These are phyloP conservation scores for Trinectes maculatus DNA, from an alignment of 2,113 vertebrate genomes.

Conservation along the genomic window DNA sequence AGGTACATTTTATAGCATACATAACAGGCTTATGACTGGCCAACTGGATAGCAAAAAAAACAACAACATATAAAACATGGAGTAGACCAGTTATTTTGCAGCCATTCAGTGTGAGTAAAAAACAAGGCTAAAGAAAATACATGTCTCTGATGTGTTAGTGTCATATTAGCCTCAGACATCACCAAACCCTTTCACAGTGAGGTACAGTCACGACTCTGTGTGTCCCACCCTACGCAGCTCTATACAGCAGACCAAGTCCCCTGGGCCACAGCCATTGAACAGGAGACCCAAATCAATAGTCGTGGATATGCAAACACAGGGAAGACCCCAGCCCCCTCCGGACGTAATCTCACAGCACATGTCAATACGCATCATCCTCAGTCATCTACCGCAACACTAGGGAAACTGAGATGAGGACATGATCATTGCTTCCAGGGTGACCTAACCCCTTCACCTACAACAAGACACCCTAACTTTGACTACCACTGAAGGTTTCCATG, in stretches of 20 bases:
- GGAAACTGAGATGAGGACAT: conserved; percentile 60
- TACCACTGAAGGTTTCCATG: conserved; percentile 25
- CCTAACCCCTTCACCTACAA: conserved; percentile 23
- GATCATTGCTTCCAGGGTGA: conserved; percentile 52
- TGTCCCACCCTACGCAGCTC: conserved; percentile 34
- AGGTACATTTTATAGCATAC: conserved; percentile 24
- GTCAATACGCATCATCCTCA: conserved; percentile 80
- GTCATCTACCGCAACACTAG: conserved; percentile 56
- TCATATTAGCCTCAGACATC: conserved; percentile 44
- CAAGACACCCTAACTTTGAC: conserved; percentile 39
- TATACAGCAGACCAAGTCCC: conserved; percentile 53
- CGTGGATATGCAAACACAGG: conserved; percentile 75
- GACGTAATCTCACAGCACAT: conserved; percentile 72
- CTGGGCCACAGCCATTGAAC: conserved; percentile 72
- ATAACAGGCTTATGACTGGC: conserved; percentile 20
- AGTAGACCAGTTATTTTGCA: conserved; percentile 21
- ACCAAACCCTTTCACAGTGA: conserved; percentile 22
- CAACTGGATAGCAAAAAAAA: conserved; percentile 12
- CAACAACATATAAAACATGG: conserved; percentile 13
- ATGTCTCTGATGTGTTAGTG: conserved; percentile 41
- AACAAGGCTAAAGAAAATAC: conserved; percentile 46
- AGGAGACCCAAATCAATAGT: conserved; percentile 71
- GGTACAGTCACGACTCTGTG: conserved; percentile 31
- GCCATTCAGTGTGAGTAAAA: conserved; percentile 16
- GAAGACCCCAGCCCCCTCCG: conserved; percentile 73